Evolutionary conservation across 2,888 invertebrate species (phyloP), one percentile per base, ranked within the genome.

Genomic region (Diachrysia chrysitis): DNA sequence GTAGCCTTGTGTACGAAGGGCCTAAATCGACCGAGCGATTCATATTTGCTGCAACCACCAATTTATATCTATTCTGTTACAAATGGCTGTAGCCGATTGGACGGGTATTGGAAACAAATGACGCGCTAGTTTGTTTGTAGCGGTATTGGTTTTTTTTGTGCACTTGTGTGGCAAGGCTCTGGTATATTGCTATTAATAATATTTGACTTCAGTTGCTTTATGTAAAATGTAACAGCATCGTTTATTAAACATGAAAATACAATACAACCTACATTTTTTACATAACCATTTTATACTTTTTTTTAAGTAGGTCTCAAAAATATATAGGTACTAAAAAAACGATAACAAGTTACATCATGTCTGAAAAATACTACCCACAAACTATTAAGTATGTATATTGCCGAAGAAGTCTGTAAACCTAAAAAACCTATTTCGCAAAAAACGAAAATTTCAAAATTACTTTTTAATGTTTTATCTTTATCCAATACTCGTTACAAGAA

Each of bases 71-170:
- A 88, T 89, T 89, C 89, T 87, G 88, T 89, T 89, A 92, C 92
- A 94, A 94, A 94, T 93, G 85, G 91, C 86, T 82, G 85, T 89
- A 87, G 83, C 83, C 88, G 88, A 93, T 91, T 89, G 91, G 90
- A 87, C 86, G 90, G 85, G 83, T 89, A 92, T 93, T 89, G 90
- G 88, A 91, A 93, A 94, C 90, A 93, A 93, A 94, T 92, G 91
- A 90, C 86, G 85, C 86, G 83, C 82, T 84, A 84, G 82, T 86
- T 81, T 88, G 89, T 83, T 79, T 78, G 79, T 63, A 19, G 68
- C 55, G 56, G 68, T 61, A 69, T 73, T 75, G 65, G 23, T 60
- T 35, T 80, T 68, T 78, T 77, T 73, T 82, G 66, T 57, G 68
- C 59, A 72, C 46, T 67, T 70, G 63, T 66, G 63, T 58, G 37